phyloP scores from a whole-genome alignment of 2,113 vertebrate genomes.

The Cathartes aura region DNA sequence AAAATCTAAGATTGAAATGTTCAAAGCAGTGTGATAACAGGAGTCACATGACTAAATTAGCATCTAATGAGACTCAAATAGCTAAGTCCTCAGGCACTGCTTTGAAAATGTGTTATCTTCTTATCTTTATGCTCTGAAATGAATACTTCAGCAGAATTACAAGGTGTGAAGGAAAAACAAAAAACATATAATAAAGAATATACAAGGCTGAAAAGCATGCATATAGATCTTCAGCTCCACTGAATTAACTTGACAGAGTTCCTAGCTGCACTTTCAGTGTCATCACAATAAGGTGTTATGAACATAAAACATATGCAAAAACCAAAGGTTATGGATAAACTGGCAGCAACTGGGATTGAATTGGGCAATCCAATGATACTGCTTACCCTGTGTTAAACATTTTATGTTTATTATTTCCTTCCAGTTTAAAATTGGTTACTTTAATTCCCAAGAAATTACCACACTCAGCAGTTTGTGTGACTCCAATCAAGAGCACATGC shows the following conservation, averaged over 20 bases:
- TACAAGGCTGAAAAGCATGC: neutral
- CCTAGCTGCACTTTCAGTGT: neutral
- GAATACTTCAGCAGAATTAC: slow-evolving; percentile 44
- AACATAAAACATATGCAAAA: neutral
- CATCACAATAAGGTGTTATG: neutral
- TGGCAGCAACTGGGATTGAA: neutral
- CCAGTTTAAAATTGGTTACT: neutral
- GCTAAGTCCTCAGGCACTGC: slow-evolving; percentile 33
- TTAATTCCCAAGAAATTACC: neutral
- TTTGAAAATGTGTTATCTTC: slow-evolving; percentile 45
- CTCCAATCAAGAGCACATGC: neutral
- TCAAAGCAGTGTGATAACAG: slow-evolving; percentile 34
- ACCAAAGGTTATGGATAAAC: neutral
- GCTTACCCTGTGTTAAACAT: neutral
- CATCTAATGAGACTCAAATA: slow-evolving; percentile 53
- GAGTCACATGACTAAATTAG: slow-evolving; percentile 44
- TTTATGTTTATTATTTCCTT: neutral
- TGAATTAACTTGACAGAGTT: neutral
- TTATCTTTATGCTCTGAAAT: slow-evolving; percentile 54
- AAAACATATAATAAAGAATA: slow-evolving; percentile 20
- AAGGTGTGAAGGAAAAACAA: slow-evolving; percentile 46
- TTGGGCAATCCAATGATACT: neutral
- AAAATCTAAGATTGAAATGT: slow-evolving; percentile 28
- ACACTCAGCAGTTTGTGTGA: neutral
- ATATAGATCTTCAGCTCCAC: neutral